Conservation (phyloP, 2,113 vertebrate species). For the Pao palembangensis region DNA sequence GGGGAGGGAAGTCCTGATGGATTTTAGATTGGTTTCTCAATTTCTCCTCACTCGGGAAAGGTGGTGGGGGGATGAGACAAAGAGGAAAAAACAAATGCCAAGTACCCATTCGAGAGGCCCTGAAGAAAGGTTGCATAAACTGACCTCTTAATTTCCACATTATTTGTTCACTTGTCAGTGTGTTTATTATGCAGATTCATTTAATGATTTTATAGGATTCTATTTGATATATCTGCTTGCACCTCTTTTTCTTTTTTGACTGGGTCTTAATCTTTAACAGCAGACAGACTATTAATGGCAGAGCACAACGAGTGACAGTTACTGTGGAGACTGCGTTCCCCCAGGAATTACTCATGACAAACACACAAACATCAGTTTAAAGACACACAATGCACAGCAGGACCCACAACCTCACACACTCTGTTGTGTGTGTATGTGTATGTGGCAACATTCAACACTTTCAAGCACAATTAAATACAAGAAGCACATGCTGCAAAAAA, state of each 20-base stretch:
- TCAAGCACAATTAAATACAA: slow-evolving; percentile 54
- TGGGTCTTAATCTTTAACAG: slow-evolving; percentile 55
- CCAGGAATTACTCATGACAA: slow-evolving; percentile 52
- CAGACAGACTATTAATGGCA: slow-evolving; percentile 66
- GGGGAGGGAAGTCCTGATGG: slow-evolving; percentile 76
- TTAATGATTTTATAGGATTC: slow-evolving; percentile 61
- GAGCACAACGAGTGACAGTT: slow-evolving; percentile 65
- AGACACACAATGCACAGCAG: slow-evolving; percentile 25
- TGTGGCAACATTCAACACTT: neutral
- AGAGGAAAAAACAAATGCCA: slow-evolving; percentile 72
- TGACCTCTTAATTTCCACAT: slow-evolving; percentile 55
- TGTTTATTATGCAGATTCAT: slow-evolving; percentile 54
- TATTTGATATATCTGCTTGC: slow-evolving; percentile 45
- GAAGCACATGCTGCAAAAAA: slow-evolving; percentile 51
- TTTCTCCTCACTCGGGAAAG: slow-evolving; percentile 72
- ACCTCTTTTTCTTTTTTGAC: slow-evolving; percentile 11
- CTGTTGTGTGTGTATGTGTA: no score
- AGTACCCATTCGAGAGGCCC: slow-evolving; percentile 22
- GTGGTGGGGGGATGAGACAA: slow-evolving; percentile 64
- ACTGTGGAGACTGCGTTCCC: slow-evolving; percentile 66
- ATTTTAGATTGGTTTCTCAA: slow-evolving; percentile 84
- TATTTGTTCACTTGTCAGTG: slow-evolving; percentile 56
- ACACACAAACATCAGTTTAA: slow-evolving; percentile 54
- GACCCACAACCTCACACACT: slow-evolving; percentile 23
- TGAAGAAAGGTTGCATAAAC: slow-evolving; percentile 34